Evolutionary conservation across 2,113 vertebrate species (phyloP).

Genomic region (Mastomys coucha): DNA sequence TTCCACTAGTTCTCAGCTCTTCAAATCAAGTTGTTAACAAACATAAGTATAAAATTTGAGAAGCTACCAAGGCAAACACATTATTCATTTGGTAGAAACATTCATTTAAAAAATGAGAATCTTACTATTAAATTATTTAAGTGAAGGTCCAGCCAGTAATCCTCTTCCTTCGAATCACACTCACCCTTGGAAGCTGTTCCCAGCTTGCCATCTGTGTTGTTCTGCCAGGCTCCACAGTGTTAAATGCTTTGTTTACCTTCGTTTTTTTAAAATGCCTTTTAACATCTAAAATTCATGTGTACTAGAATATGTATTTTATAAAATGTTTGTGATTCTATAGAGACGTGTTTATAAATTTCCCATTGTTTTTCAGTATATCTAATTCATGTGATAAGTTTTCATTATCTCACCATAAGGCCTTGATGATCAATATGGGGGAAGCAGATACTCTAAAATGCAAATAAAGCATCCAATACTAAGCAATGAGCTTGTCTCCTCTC

Average conservation of each 20-base stretch:
- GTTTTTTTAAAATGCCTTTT: slow-evolving; percentile 28
- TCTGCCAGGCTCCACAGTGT: slow-evolving; percentile 66
- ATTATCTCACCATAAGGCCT: slow-evolving; percentile 70
- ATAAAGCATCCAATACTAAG: slow-evolving; percentile 75
- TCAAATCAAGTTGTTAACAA: slow-evolving; percentile 52
- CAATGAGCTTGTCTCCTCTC: slow-evolving; percentile 58
- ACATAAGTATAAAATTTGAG: slow-evolving; percentile 59
- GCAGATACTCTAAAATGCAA: slow-evolving; percentile 68
- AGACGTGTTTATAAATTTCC: slow-evolving; percentile 62
- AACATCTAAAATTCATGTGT: slow-evolving; percentile 46
- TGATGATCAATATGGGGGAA: slow-evolving; percentile 61
- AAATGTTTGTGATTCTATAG: slow-evolving; percentile 57
- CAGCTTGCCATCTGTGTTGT: slow-evolving; percentile 54
- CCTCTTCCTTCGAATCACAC: neutral
- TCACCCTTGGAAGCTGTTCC: slow-evolving; percentile 41
- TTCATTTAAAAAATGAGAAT: neutral
- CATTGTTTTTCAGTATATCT: slow-evolving; percentile 59
- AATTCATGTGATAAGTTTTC: slow-evolving; percentile 47
- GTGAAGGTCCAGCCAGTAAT: slow-evolving; percentile 1
- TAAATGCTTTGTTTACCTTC: slow-evolving; percentile 54
- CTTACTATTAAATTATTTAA: slow-evolving; percentile 62
- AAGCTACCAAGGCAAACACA: slow-evolving; percentile 40
- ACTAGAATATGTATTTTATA: slow-evolving; percentile 63
- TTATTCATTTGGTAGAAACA: slow-evolving; percentile 49
- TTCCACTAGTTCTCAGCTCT: neutral